These are phyloP conservation scores for Caenorhabditis imperialis DNA, from an alignment of 2,888 invertebrate genomes.

Conservation along the genomic window DNA sequence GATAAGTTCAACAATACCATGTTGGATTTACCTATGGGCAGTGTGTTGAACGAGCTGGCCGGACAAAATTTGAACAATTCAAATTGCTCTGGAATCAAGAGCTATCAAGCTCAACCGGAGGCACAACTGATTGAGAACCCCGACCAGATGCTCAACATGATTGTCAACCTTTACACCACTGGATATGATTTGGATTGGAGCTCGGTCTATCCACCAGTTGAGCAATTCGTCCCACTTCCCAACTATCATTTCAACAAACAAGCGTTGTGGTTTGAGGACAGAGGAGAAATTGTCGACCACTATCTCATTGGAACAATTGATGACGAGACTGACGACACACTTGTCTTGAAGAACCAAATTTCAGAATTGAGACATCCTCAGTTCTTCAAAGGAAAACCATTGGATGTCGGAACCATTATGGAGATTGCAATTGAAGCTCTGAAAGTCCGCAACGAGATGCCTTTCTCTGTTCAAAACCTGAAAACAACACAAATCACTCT, in stretches of 20 bases:
- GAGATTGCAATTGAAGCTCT: conserved; percentile 52
- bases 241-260: conserved; percentile 70
- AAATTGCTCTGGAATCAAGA: conserved; percentile 21
- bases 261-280: conserved; percentile 62
- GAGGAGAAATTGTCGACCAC: conserved; percentile 63
- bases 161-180: conserved; percentile 38
- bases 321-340: conserved; percentile 26
- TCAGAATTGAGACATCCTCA: conserved; percentile 58
- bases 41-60: conserved; percentile 31
- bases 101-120: conserved; percentile 20
- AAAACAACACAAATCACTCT: conserved; percentile 34
- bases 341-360: conserved; percentile 58
- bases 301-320: conserved; percentile 65
- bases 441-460: conserved; percentile 31
- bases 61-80: conserved; percentile 26
- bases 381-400: conserved; percentile 57
- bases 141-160: conserved; percentile 26
- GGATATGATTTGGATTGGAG: conserved; percentile 65
- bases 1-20: conserved; percentile 19
- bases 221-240: conserved; percentile 57
- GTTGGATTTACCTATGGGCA: conserved; percentile 18
- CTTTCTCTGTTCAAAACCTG: conserved; percentile 50
- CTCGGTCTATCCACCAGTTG: conserved; percentile 55
- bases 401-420: conserved; percentile 52
- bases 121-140: background rate